Conservation (phyloP, 2,113 vertebrate genomes). For the Indicator indicator region DNA sequence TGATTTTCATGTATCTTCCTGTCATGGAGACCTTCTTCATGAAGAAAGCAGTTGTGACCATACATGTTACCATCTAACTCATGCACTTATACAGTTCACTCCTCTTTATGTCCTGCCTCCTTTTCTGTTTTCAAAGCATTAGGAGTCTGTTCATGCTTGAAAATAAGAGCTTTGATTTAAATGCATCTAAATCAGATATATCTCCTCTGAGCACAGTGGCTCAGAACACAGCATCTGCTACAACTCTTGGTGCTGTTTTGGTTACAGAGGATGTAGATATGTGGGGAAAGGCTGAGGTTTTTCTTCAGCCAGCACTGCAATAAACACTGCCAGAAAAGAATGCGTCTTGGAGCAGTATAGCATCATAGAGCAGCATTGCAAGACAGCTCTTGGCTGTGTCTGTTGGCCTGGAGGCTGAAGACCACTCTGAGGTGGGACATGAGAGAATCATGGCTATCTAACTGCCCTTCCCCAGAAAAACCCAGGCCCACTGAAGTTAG, state of each 20-base stretch:
- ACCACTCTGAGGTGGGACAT: background rate
- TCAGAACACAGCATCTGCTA: background rate
- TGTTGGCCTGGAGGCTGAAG: background rate
- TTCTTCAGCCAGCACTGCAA: background rate
- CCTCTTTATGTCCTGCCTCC: background rate
- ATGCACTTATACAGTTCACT: background rate
- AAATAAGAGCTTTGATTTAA: background rate
- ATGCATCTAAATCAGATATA: background rate
- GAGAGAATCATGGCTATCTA: background rate
- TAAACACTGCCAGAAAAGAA: background rate
- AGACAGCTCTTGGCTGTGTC: background rate
- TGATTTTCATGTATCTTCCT: background rate
- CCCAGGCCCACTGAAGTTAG: background rate
- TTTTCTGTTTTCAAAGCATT: background rate
- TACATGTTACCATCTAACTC: background rate
- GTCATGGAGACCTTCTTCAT: background rate
- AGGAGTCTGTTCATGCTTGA: background rate
- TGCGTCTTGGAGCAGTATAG: too few relatives aligned
- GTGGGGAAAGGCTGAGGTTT: background rate
- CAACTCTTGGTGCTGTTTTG: background rate
- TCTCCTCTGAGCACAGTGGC: background rate
- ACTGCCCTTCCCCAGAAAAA: fast-evolving
- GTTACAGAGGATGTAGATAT: background rate
- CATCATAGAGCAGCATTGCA: background rate
- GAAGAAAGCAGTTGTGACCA: background rate